Evolutionary conservation across 2,888 invertebrate genomes (phyloP), one percentile per base, ranked within the genome.

Genomic region (Hypercompe scribonia): DNA sequence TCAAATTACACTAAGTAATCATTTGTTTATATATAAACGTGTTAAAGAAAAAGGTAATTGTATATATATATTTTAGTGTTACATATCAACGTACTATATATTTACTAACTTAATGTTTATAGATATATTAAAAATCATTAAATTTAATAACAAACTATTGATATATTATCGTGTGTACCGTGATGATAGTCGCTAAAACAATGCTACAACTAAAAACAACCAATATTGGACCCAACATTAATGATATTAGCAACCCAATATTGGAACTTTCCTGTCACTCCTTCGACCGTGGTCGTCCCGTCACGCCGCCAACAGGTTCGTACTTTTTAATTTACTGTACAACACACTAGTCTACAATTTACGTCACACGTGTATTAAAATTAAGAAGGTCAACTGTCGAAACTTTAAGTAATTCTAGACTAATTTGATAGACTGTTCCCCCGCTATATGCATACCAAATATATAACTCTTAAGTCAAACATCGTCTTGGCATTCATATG

Each of bases 281-380:
- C 90, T 86, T 84, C 88, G 85, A 79, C 86, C 88, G 92, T 87
- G 87, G 86, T 87, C 91, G 92, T 86, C 87, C 89, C 89, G 90
- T 90, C 89, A 89, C 90, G 90, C 89, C 90, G 91, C 87, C 85
- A 88, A 88, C 86, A 90, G 90, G 92, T 92, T 89, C 84, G 91
- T 91, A 81, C 76, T 78, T 81, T 82, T 84, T 77, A 79, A 81
- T 84, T 84, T 82, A 80, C 78, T 76, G 58, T 65, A 68, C 74
- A 80, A 74, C 84, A 89, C 78, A 81, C 88, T 78, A 90, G 84
- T 84, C 81, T 86, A 72, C 74, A 85, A 88, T 85, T 85, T 89
- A 84, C 79, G 73, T 54, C 73, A 71, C 70, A 42, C 54, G 21
- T 46, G 72, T 77, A 64, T 68, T 75, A 46, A n/a, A 67, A 74